These are phyloP conservation scores for Orchestia grillus DNA, from an alignment of 1,140 invertebrate genomes.

Conservation along the genomic window DNA sequence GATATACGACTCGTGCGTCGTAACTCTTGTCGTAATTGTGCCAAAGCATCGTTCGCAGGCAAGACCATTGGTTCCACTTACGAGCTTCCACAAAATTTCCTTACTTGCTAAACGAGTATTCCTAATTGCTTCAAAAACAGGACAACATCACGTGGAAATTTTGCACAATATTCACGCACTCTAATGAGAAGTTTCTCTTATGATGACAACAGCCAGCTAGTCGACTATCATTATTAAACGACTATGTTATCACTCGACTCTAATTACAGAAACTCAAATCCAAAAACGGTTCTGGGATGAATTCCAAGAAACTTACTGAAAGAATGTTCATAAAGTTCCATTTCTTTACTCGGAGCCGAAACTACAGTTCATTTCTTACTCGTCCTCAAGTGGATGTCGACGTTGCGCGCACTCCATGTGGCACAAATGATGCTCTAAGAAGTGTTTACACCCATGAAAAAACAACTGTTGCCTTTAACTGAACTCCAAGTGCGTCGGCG, in stretches of 20 bases:
- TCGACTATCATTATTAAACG: too few relatives aligned
- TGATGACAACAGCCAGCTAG: background rate
- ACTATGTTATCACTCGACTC: too few relatives aligned
- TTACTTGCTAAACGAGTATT: background rate
- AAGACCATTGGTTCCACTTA: background rate
- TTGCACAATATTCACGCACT: background rate
- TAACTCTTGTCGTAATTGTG: background rate
- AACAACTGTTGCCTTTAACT: too few relatives aligned
- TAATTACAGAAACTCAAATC: background rate
- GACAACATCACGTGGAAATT: background rate
- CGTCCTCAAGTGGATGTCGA: too few relatives aligned
- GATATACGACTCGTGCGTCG: background rate
- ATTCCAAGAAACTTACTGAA: background rate
- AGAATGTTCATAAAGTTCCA: background rate
- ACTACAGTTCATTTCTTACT: too few relatives aligned
- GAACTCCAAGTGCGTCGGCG: too few relatives aligned
- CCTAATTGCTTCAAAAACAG: background rate
- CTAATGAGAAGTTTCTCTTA: background rate
- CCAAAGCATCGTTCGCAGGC: background rate
- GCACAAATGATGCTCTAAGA: too few relatives aligned
- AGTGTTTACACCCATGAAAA: too few relatives aligned
- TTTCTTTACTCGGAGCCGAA: too few relatives aligned
- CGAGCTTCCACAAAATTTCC: background rate
- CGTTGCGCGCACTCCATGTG: too few relatives aligned
- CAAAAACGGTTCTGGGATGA: background rate